A percentile compares a stretch with the other conserved stretches of the same genome.
Conservation (phyloP, 2,113 vertebrate species). For the Sinosuthora webbiana region DNA sequence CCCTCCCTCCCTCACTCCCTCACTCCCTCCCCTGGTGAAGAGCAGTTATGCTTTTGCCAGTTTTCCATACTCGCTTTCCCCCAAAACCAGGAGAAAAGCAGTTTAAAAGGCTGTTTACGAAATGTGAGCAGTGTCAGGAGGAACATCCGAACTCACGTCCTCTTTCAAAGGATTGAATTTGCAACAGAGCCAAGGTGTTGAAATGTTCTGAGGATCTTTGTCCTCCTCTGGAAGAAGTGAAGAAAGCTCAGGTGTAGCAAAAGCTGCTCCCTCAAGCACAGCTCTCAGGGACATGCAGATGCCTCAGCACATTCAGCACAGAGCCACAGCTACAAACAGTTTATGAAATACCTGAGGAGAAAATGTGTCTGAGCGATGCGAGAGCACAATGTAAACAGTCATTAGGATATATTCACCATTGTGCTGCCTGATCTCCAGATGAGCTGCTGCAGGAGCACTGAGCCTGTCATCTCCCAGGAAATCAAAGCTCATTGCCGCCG, state of each 20-base stretch:
- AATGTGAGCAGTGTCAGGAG: background rate
- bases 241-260: background rate
- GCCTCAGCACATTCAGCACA: background rate
- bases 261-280: background rate
- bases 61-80: background rate
- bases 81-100: background rate
- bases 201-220: background rate
- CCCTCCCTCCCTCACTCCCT: too few relatives aligned
- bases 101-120: background rate
- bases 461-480: constrained; percentile 7
- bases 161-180: background rate
- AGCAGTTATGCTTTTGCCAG: background rate
- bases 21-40: background rate
- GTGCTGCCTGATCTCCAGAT: background rate
- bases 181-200: background rate
- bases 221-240: background rate
- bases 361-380: background rate
- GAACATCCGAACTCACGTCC: background rate
- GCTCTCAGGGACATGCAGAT: background rate
- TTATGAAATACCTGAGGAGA: background rate
- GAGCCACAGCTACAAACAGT: background rate
- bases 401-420: background rate
- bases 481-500: constrained; percentile 26
- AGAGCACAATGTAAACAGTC: background rate
- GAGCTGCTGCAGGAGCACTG: background rate